These are phyloP conservation scores for Listronotus oregonensis DNA, from an alignment of 1,140 invertebrate genomes.

Conservation along the genomic window DNA sequence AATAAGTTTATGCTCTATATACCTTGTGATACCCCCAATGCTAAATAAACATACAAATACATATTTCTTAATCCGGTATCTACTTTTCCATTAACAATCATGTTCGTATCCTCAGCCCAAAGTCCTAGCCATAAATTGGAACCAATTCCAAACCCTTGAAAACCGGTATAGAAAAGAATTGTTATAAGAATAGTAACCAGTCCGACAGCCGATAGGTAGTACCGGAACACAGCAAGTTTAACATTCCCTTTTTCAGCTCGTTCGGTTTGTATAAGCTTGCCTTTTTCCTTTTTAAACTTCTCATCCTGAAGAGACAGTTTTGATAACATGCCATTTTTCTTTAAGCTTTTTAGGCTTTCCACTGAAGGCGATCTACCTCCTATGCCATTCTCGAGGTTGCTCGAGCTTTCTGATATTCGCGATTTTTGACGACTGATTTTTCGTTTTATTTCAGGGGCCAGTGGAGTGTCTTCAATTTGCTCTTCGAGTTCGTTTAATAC, in stretches of 20 bases:
- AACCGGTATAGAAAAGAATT: constrained; percentile 73
- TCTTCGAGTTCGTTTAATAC: constrained; percentile 78
- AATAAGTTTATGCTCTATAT: no score
- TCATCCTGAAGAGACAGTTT: constrained; percentile 17
- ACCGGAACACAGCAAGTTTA: constrained; percentile 84
- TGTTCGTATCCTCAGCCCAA: constrained; percentile 71
- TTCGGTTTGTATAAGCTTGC: constrained; percentile 84
- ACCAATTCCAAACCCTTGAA: constrained; percentile 83
- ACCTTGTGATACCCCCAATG: constrained; percentile 86
- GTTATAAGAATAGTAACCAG: constrained; percentile 72
- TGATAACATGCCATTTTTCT: constrained; percentile 37
- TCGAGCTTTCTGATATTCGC: constrained; percentile 64
- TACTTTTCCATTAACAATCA: constrained; percentile 62
- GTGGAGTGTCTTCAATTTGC: constrained; percentile 72
- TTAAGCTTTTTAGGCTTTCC: constrained; percentile 9
- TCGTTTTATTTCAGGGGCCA: constrained; percentile 66
- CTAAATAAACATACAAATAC: constrained; percentile 87
- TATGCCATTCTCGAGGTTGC: constrained; percentile 46
- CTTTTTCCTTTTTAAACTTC: constrained; percentile 52
- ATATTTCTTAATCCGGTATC: constrained; percentile 68
- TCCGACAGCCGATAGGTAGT: constrained; percentile 87
- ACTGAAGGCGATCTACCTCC: not conserved
- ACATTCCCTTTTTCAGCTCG: constrained; percentile 89
- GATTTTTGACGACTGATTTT: constrained; percentile 65
- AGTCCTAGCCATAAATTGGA: constrained; percentile 91